Evolutionary conservation across 2,113 vertebrate species (phyloP), one percentile per base, ranked within the genome.

Genomic region (Halcyon senegalensis): DNA sequence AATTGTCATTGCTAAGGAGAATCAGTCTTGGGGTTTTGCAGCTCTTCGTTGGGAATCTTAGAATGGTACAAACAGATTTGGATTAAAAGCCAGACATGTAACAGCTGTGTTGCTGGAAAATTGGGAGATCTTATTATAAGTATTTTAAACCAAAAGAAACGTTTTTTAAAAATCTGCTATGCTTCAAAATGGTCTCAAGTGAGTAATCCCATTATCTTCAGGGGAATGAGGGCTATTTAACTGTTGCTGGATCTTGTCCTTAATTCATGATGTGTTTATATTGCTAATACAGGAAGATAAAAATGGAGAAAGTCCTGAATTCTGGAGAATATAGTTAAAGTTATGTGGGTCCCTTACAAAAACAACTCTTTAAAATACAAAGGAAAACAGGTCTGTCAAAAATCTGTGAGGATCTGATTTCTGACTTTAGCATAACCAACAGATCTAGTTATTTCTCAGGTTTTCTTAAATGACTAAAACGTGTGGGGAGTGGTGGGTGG

Each of bases 91-190:
- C 93, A 95, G 91, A 96, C 56, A 68, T 62, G 8, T 27, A 89
- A 89, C 96, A 95, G 89, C 94, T 97, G 96, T 89, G 74, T 77
- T 72, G 60, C 48, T 94, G 87, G 68, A 94, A 94, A 95, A 56
- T 28, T 50, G 60, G 25, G 84, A 94, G 44, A 56, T 59, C 50
- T 78, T 89, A 78, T 27, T 96, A 25, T 87, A 95, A 95, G 91
- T 94, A 94, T 74, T 89, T 90, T 87, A 92, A 90, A 93, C 91
- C 82, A 89, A 74, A 90, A 88, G 63, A 93, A 83, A 90, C 69
- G 25, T 72, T 64, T 94, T 23, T 8, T 3, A 5, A 88, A 94
- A 91, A 89, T 90, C 80, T 94, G 94, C 55, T 84, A 3, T 58
- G 55, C 25, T 88, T 94, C 92, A 90, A 64, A 92, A 89, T 63